phyloP scores from a whole-genome alignment of 35 echinoderm and acorn worm species.

The Lytechinus pictus region DNA sequence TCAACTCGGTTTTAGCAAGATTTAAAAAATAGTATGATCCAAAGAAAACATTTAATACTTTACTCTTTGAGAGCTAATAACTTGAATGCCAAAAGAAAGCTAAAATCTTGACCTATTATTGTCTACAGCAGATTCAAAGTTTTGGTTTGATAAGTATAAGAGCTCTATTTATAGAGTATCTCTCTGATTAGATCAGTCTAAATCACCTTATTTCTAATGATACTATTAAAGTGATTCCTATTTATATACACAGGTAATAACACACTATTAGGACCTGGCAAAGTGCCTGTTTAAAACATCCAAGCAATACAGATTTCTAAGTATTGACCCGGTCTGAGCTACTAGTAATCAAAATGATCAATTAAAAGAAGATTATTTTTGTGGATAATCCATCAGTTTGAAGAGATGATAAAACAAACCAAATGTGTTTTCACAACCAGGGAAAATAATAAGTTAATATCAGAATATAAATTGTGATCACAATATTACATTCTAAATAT shows the following conservation, averaged over 20 bases:
- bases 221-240: background rate
- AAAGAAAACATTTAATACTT: too few species aligned
- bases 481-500: background rate
- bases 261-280: background rate
- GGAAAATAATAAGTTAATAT: too few species aligned
- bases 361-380: background rate
- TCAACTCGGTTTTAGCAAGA: too few species aligned
- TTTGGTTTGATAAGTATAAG: background rate
- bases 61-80: too few species aligned
- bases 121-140: background rate
- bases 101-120: background rate
- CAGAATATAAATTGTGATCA: too few species aligned
- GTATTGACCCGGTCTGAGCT: background rate
- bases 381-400: background rate
- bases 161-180: background rate
- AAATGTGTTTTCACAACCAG: too few species aligned
- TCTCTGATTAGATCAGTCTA: background rate
- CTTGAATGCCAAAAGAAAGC: background rate
- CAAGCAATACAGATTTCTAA: background rate
- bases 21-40: too few species aligned
- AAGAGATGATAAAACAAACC: too few species aligned
- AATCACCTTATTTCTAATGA: background rate
- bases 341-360: background rate
- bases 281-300: background rate
- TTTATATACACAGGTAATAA: slow-evolving; percentile 7